Percentiles rank a stretch among this genome's conserved stretches.
phyloP scores from a whole-genome alignment of 2,113 vertebrate species.

The Nothobranchius furzeri region DNA sequence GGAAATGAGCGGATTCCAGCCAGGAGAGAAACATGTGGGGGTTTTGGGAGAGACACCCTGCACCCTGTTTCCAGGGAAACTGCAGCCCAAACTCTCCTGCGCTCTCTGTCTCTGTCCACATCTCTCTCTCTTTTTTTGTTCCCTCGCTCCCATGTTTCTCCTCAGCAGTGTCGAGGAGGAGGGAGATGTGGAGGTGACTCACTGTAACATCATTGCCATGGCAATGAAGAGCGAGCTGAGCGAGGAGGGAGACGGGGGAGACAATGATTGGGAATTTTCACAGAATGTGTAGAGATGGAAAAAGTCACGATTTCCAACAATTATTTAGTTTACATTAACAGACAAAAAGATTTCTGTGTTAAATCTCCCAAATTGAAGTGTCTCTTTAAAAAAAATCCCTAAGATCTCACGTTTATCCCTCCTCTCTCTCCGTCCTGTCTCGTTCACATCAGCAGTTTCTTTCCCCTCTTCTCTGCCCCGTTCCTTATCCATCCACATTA shows the following conservation, averaged over 20 bases:
- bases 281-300: constrained; percentile 31
- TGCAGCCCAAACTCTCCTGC: constrained; percentile 35
- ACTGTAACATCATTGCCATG: constrained; percentile 77
- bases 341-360: constrained; percentile 1
- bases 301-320: constrained; percentile 16
- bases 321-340: neutral
- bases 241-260: constrained; percentile 34
- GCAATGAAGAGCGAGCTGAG: constrained; percentile 61
- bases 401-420: neutral
- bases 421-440: constrained; percentile 17
- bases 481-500: neutral
- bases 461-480: neutral
- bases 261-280: constrained; percentile 46
- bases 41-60: constrained; percentile 69
- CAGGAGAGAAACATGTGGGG: constrained; percentile 71
- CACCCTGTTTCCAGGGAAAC: constrained; percentile 80
- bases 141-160: constrained; percentile 58
- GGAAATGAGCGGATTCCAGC: constrained; percentile 67
- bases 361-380: neutral
- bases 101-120: constrained; percentile 16
- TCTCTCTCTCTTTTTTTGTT: constrained; percentile 40
- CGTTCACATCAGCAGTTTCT: constrained; percentile 23
- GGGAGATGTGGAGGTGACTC: constrained; percentile 75
- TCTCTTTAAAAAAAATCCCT: constrained; percentile 3
- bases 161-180: constrained; percentile 64